Base-by-base conservation (phyloP, 53 echinoderm and acorn worm genomes). In the Arbacia lixula region DNA sequence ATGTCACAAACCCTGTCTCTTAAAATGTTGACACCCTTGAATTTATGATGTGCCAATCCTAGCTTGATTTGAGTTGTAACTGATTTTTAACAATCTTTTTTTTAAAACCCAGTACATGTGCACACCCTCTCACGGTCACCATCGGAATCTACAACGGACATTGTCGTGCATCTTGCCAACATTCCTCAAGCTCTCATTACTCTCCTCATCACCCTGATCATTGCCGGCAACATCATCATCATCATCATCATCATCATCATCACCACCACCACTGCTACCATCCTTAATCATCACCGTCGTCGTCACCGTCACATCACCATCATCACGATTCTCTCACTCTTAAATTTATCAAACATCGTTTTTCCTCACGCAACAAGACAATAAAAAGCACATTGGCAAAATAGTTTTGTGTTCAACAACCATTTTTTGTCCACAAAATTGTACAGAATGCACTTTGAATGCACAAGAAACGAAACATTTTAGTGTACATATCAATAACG, bases 391-490 rank as follows among this genome's bases (percentile, higher is more conserved):
- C 67, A 37, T 2, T 42, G 4, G 27, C 49, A 57, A 20, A 20
- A 49, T 6, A 50, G 35, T 19, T 27, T 74, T 81, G 82, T 81
- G 46, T 81, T 81, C 82, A 81, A 81, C 82, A 81, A 81, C 82
- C 82, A 81, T 81, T 75, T 68, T 81, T 81, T 81, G 82, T 81
- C 82, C 82, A 81, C 82, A 63, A 81, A 81, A 81, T 81, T 81
- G 82, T 81, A 81, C 82, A 81, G 82, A 81, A 63, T 81, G 82
- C 82, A 81, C 82, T 63, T 81, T 81, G 82, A 81, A 81, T 81
- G 82, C 82, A 81, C 64, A 81, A 81, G 40, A 76, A 64, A 41
- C 22, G 60, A 78, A 78, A 60, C 55, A 35, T 76, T 60, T 81
- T 81, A 63, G 64, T 81, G 82, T 81, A 81, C 82, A 81, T 81